phyloP scores from a whole-genome alignment of 2,113 vertebrate species.

The Pollachius pollachius region DNA sequence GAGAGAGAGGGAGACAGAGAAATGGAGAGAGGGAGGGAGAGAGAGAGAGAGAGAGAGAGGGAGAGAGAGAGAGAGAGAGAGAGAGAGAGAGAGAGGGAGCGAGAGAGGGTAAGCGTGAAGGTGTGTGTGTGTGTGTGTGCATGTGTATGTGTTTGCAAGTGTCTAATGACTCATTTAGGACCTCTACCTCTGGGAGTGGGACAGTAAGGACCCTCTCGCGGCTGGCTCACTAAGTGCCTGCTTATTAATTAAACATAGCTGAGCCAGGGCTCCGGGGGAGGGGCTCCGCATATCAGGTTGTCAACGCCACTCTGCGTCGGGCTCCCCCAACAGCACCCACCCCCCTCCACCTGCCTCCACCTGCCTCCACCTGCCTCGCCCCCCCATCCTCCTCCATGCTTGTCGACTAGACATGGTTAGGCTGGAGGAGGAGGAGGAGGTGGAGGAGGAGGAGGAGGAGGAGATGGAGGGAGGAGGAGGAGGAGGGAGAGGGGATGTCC shows the following conservation, averaged over 20 bases:
- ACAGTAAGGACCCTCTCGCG: slow-evolving; percentile 54
- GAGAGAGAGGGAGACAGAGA: no score
- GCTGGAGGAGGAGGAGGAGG: no score
- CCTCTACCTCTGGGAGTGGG: slow-evolving; percentile 56
- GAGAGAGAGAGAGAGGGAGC: no score
- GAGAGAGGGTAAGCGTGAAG: slow-evolving; percentile 8
- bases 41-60: no score
- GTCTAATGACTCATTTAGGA: slow-evolving; percentile 63
- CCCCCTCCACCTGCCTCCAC: background rate
- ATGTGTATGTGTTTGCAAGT: slow-evolving; percentile 18
- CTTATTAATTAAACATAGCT: slow-evolving; percentile 64
- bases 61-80: no score
- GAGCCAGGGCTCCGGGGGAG: slow-evolving; percentile 36
- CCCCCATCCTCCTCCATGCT: no score
- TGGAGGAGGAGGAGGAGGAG: no score
- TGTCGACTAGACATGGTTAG: no score
- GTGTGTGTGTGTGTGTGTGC: slow-evolving; percentile 33
- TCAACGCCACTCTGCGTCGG: slow-evolving; percentile 40
- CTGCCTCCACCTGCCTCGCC: background rate
- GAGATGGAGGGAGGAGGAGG: no score
- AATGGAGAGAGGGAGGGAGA: no score
- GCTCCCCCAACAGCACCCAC: slow-evolving; percentile 28
- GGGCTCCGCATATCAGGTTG: slow-evolving; percentile 40
- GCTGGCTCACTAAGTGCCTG: slow-evolving; percentile 56
- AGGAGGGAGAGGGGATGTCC: no score